Base-by-base conservation (phyloP, 2,888 invertebrate genomes). In the Rotaria socialis region DNA sequence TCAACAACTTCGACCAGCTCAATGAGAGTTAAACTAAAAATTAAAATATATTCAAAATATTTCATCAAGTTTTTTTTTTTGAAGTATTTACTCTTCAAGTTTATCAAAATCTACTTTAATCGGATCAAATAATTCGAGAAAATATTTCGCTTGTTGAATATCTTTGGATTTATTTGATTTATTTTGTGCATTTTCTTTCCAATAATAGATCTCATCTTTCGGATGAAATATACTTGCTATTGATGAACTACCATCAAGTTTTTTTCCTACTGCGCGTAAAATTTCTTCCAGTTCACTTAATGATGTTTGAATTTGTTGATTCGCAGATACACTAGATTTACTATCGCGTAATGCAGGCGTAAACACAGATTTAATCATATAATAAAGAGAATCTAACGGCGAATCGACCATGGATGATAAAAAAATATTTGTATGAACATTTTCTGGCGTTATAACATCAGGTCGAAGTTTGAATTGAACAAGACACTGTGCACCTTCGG, bases 391-490 rank as follows among this genome's bases (percentile, higher is more conserved):
- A 85, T 92, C 91, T 55, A 93, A 91, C 22, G 94, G 93, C 43
- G 93, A 93, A 88, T 93, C 93, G 75, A 92, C 89, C 90, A 94
- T 91, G 1, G 94, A 93, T 6, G 93, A 93, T 14, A 94, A 92
- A 89, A 93, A 93, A 75, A 94, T 91, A 87, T 92, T 92, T 41
- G 91, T 91, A 87, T 93, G 92, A 85, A 94, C 90, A 89, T 94
- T 94, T 84, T 93, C 93, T 19, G 92, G 92, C 22, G 93, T 93
- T 84, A 94, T 92, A 19, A 92, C 91, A 35, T 92, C 92, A 27
- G 93, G 93, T 87, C 91, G 91, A 14, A 91, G 91, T 91, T 94
- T 94, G 90, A 93, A 93, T 90, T 94, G 94, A 7, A 94, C 92
- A 2, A 93, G 86, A 27, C 55, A 58, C 84, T 86, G 85, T 43